Evolutionary conservation across 2,888 invertebrate genomes (phyloP).

Genomic region (Crematogaster levior): DNA sequence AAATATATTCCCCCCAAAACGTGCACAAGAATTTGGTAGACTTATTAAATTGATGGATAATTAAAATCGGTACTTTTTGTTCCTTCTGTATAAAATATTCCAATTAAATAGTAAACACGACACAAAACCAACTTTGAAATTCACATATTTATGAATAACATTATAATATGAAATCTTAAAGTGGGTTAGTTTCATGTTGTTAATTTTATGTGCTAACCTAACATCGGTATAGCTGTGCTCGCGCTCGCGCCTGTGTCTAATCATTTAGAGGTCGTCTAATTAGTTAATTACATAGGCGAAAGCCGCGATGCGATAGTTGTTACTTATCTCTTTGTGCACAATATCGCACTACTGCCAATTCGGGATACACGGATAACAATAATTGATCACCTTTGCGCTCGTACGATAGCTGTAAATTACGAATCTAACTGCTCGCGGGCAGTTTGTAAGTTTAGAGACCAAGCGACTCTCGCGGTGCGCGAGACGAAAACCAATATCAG

Average conservation of each 20-base stretch:
- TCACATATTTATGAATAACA: not conserved
- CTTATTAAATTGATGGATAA: not conserved
- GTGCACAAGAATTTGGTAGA: not conserved
- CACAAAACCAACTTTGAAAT: slow-evolving; percentile 2
- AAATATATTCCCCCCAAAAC: not conserved
- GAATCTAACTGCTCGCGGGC: slow-evolving; percentile 16
- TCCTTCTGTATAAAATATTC: slow-evolving; percentile 39
- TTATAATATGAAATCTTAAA: not conserved
- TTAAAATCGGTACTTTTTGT: slow-evolving; percentile 5
- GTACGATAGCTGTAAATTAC: slow-evolving; percentile 28
- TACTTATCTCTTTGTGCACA: not conserved
- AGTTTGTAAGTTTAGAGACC: slow-evolving; percentile 24
- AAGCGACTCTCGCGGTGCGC: slow-evolving; percentile 12
- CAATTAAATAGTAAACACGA: not conserved
- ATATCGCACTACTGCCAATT: not conserved
- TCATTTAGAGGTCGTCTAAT: slow-evolving; percentile 40
- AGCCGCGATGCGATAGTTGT: slow-evolving; percentile 6
- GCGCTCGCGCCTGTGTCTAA: slow-evolving; percentile 8
- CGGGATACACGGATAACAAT: slow-evolving; percentile 2
- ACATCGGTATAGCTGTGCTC: slow-evolving; percentile 6
- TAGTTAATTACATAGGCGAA: slow-evolving; percentile 32
- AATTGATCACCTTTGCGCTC: slow-evolving; percentile 6
- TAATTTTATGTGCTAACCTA: slow-evolving; percentile 1
- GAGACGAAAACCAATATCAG: slow-evolving; percentile 32
- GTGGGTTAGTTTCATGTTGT: not conserved